phyloP scores from a whole-genome alignment of 1,140 invertebrate species.

The Nixonia krombeini region DNA sequence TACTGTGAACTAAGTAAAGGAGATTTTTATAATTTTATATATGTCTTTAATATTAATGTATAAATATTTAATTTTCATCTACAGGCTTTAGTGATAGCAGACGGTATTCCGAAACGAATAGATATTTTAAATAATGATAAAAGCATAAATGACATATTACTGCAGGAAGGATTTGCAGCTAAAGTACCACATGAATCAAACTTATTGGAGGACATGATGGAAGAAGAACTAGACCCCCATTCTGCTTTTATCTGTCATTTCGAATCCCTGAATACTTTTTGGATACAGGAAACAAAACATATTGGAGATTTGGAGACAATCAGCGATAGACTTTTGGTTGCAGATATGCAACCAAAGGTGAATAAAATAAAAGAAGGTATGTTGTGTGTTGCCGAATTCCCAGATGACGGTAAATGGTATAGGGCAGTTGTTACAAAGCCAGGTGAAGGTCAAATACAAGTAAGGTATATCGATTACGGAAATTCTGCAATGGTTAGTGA shows the following conservation, averaged over 20 bases:
- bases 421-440: constrained; percentile 69
- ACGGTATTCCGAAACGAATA: constrained; percentile 33
- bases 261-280: constrained; percentile 76
- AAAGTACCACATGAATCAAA: constrained; percentile 68
- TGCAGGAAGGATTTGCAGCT: constrained; percentile 66
- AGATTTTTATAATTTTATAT: too few species aligned
- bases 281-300: constrained; percentile 75
- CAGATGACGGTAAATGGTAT: constrained; percentile 78
- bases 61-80: background rate
- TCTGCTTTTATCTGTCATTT: constrained; percentile 72
- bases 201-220: constrained; percentile 58
- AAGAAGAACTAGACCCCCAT: constrained; percentile 54
- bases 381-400: constrained; percentile 77
- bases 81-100: constrained; percentile 22
- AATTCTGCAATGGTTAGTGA: constrained; percentile 64
- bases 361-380: constrained; percentile 71
- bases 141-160: constrained; percentile 50
- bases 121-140: constrained; percentile 37
- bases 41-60: too few species aligned
- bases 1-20: too few species aligned
- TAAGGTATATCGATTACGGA: constrained; percentile 76
- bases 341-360: constrained; percentile 69
- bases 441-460: constrained; percentile 55
- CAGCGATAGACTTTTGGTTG: constrained; percentile 71
- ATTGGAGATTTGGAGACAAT: constrained; percentile 74